Conservation (phyloP, 1,140 invertebrate genomes). For the Drosophila kohkoa region DNA sequence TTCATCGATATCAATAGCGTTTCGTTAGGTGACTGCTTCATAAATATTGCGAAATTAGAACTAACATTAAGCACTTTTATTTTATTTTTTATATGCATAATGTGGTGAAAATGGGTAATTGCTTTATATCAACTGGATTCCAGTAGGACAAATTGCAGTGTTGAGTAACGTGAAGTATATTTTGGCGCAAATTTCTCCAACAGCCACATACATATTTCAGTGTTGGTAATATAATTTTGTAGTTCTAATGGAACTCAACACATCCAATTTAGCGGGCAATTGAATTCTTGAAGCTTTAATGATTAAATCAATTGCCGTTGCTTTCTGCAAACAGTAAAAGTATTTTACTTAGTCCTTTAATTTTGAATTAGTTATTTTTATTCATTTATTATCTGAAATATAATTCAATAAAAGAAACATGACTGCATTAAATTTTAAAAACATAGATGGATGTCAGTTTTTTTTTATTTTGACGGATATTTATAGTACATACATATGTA, state of each 20-base stretch:
- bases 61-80: no score
- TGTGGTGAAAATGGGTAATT: no score
- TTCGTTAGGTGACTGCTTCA: not conserved
- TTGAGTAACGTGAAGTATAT: not conserved
- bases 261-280: no score
- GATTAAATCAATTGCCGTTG: no score
- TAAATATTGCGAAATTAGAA: not conserved
- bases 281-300: no score
- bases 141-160: not conserved
- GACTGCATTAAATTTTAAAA: not conserved
- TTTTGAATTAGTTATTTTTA: no score
- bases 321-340: no score
- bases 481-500: not conserved
- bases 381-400: not conserved
- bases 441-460: not conserved
- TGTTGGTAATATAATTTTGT: no score
- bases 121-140: not conserved
- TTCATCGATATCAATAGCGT: not conserved
- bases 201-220: not conserved
- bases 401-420: not conserved
- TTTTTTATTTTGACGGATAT: slow-evolving; percentile 1
- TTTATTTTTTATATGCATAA: no score
- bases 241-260: no score
- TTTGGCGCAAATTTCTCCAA: not conserved
- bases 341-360: no score